phyloP scores from a whole-genome alignment of 2,113 vertebrate genomes.

The Calyptommatus sinebrachiatus region DNA sequence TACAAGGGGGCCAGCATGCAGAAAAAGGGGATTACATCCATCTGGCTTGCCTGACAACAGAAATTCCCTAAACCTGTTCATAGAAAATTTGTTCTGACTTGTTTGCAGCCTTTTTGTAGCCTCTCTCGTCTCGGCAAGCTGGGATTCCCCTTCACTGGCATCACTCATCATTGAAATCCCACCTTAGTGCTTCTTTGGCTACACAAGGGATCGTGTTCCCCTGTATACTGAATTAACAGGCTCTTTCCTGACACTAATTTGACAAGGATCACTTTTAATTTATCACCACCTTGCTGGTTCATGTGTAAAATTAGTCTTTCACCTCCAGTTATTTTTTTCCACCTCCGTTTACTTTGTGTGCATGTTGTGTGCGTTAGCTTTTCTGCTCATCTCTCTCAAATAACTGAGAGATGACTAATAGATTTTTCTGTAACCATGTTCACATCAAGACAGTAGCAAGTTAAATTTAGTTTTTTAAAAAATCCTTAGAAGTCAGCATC shows the following conservation, averaged over 20 bases:
- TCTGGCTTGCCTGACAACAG: constrained; percentile 34
- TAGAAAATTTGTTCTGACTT: constrained; percentile 44
- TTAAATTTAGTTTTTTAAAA: constrained; percentile 23
- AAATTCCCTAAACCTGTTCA: constrained; percentile 23
- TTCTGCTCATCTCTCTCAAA: neutral
- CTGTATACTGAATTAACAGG: constrained; percentile 5
- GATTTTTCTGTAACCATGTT: constrained; percentile 38
- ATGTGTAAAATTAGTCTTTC: constrained; percentile 42
- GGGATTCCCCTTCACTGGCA: constrained; percentile 55
- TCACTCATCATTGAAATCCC: constrained; percentile 40
- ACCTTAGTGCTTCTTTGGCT: constrained; percentile 36
- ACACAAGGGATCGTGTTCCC: constrained; percentile 34
- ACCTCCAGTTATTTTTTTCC: constrained; percentile 27
- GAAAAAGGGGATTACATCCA: neutral
- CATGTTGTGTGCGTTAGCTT: neutral
- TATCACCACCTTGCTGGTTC: constrained; percentile 41
- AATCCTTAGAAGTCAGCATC: neutral
- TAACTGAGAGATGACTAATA: constrained; percentile 51
- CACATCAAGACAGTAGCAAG: constrained; percentile 23
- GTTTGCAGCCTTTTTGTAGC: constrained; percentile 40
- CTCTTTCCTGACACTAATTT: constrained; percentile 44
- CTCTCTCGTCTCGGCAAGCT: constrained; percentile 24
- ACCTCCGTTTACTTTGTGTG: constrained; percentile 1
- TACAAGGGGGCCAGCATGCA: constrained; percentile 5
- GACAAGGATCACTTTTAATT: constrained; percentile 56